Evolutionary conservation across 1,140 invertebrate genomes (phyloP).

Genomic region (Trachelipus rathkii): DNA sequence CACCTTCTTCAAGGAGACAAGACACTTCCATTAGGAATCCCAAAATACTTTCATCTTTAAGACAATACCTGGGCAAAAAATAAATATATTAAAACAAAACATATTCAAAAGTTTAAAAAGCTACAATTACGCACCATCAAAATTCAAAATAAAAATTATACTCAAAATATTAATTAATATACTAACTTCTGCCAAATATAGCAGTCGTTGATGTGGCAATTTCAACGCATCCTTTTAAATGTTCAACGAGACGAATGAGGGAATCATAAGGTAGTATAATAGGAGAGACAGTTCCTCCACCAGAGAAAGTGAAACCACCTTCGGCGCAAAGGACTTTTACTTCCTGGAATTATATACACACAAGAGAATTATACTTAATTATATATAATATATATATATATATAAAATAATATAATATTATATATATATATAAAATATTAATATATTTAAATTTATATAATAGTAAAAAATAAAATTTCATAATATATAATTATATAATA

Average conservation of each 20-base stretch:
- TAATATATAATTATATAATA: no score
- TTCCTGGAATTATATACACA: no score
- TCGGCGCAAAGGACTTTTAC: conserved; percentile 59
- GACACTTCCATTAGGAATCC: conserved; percentile 73
- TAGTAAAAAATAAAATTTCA: no score
- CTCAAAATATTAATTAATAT: not conserved
- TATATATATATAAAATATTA: no score
- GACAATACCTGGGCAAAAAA: conserved; percentile 62
- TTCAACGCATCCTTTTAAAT: conserved; percentile 89
- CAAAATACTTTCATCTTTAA: conserved; percentile 65
- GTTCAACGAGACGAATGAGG: conserved; percentile 86
- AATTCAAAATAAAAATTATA: not conserved
- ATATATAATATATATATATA: no score
- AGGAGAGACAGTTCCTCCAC: conserved; percentile 49
- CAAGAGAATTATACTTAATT: no score
- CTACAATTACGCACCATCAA: no score
- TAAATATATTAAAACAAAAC: no score
- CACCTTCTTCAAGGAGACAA: conserved; percentile 84
- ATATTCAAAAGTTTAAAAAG: no score
- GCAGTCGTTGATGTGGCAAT: conserved; percentile 82
- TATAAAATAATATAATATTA: no score
- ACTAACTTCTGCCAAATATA: conserved; percentile 80
- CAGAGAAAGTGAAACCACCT: conserved; percentile 57
- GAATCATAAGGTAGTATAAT: conserved; percentile 76
- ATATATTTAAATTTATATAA: no score